Evolutionary conservation across 2,797 vertebrate species (phyloP), one percentile per base, ranked within the genome.

Genomic region (Syngnathus rostellatus): DNA sequence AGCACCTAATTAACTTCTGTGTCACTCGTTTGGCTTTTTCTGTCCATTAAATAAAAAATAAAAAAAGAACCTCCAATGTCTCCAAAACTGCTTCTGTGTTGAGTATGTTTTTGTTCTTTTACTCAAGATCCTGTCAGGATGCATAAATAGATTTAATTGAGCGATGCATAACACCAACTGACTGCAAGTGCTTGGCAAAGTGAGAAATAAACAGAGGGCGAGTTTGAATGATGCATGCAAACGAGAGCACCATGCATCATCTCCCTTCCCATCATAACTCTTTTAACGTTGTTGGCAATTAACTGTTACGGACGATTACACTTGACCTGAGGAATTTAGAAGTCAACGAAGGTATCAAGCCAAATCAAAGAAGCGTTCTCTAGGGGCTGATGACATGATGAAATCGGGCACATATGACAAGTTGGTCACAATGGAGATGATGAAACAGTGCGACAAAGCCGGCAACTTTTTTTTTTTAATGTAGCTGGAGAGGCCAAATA

Each of bases 341-440:
- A 79, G 77, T 65, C 63, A 45, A 62, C 41, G 38, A 31, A 54
- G 21, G 16, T 64, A 77, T 79, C 41, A 79, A 68, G 67, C 66
- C 65, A 60, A 83, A 80, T 77, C 80, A 84, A 84, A 84, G 77
- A 72, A 67, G 77, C 66, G 72, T 43, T 76, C 71, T 83, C 73
- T 83, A 60, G 55, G 60, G 76, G 83, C 81, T 86, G 87, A 86
- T 87, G 86, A 88, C 84, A 86, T 88, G 87, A 88, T 86, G 85
- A 89, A 89, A 89, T 76, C 79, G 79, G 79, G 79, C 81, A 88
- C 82, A 84, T 77, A 86, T 88, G 87, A 87, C 86, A 87, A 87
- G 65, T 87, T 86, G 86, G 85, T 84, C 87, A 86, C 77, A 83
- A 78, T 81, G 82, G 76, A 85, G 84, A 83, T 89, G 88, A 89